Conservation (phyloP, 2,797 vertebrate genomes). For the Huso huso region DNA sequence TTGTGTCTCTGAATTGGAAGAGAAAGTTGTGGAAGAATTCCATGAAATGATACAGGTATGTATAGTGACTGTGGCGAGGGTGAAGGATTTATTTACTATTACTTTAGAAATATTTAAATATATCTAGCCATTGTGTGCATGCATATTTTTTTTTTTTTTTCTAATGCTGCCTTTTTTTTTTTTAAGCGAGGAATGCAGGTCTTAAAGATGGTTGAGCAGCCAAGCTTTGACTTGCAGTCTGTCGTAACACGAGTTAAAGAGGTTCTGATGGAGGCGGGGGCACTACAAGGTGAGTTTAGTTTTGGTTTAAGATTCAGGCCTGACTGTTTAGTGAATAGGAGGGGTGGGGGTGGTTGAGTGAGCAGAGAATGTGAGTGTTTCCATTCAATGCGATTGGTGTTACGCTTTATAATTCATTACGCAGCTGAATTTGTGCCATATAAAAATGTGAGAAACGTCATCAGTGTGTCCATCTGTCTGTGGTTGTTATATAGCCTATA, state of each 20-base stretch:
- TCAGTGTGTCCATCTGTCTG: too few species aligned
- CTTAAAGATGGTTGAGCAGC: slow-evolving; percentile 57
- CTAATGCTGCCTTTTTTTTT: slow-evolving; percentile 5
- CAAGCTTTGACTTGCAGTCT: slow-evolving; percentile 63
- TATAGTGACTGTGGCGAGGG: background rate
- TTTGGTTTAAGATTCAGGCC: too few species aligned
- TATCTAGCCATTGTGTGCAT: background rate
- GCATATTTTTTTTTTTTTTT: background rate
- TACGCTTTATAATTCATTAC: too few species aligned
- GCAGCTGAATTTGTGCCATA: too few species aligned
- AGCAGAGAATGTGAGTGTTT: too few species aligned
- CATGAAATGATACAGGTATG: slow-evolving; percentile 61
- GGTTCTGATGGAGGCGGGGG: slow-evolving; percentile 25
- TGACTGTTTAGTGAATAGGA: too few species aligned
- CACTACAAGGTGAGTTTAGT: slow-evolving; percentile 45
- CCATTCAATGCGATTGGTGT: too few species aligned
- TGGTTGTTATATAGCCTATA: too few species aligned
- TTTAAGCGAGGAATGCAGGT: slow-evolving; percentile 59
- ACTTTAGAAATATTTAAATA: background rate
- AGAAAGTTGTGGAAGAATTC: slow-evolving; percentile 66
- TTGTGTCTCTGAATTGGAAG: slow-evolving; percentile 68
- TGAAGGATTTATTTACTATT: background rate
- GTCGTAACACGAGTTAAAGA: slow-evolving; percentile 38
- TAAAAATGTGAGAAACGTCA: too few species aligned
- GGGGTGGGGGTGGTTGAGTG: too few species aligned